phyloP scores from a whole-genome alignment of 2,797 vertebrate species.

The Selene dorsalis region DNA sequence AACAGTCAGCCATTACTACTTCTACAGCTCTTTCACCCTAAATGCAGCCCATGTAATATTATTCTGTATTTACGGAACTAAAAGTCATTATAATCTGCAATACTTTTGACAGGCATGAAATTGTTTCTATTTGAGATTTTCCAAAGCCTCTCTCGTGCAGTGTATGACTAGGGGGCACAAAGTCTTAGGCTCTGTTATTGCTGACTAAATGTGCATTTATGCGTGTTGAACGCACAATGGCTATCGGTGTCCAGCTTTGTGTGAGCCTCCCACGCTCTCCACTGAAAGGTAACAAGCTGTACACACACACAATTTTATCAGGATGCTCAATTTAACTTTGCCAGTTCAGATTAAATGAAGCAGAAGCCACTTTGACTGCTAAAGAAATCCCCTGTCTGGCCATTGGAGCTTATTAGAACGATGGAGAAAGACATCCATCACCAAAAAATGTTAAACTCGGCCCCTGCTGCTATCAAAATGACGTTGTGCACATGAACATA shows the following conservation, averaged over 20 bases:
- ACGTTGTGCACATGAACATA: slow-evolving; percentile 24
- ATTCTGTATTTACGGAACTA: slow-evolving; percentile 67
- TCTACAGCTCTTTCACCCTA: slow-evolving; percentile 54
- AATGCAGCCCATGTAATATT: slow-evolving; percentile 68
- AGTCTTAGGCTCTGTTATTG: slow-evolving; percentile 70
- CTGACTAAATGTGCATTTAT: slow-evolving; percentile 78
- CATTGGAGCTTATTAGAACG: slow-evolving; percentile 75
- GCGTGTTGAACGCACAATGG: slow-evolving; percentile 73
- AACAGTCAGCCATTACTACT: slow-evolving; percentile 75
- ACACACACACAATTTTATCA: slow-evolving; percentile 72
- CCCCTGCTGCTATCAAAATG: slow-evolving; percentile 45
- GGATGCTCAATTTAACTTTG: slow-evolving; percentile 82
- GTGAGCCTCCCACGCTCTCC: slow-evolving; percentile 62
- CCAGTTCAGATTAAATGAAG: slow-evolving; percentile 82
- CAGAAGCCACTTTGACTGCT: slow-evolving; percentile 76
- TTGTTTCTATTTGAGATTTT: slow-evolving; percentile 69
- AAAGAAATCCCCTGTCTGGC: slow-evolving; percentile 67
- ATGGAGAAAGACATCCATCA: slow-evolving; percentile 80
- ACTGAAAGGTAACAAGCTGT: slow-evolving; percentile 76
- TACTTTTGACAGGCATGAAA: slow-evolving; percentile 79
- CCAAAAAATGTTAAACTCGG: slow-evolving; percentile 63
- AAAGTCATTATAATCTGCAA: slow-evolving; percentile 72
- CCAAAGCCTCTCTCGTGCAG: slow-evolving; percentile 63
- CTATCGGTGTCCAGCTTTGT: slow-evolving; percentile 75
- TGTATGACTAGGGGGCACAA: slow-evolving; percentile 65